These are phyloP conservation scores for Chymomyza costata DNA, from an alignment of 1,140 invertebrate genomes.

Conservation along the genomic window DNA sequence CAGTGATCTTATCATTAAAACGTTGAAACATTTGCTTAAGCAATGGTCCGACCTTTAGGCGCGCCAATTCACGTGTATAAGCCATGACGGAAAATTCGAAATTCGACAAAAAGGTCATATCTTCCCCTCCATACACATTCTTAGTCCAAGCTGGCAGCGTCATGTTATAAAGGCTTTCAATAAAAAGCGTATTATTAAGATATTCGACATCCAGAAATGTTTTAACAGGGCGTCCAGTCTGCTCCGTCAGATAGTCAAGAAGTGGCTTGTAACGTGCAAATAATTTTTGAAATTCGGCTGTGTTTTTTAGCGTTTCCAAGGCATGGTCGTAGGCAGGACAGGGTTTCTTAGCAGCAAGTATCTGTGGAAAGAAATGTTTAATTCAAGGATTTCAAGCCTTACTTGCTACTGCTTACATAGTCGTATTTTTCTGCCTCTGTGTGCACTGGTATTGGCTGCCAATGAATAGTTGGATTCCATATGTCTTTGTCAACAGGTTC, in stretches of 20 bases:
- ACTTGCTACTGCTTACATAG: constrained; percentile 76
- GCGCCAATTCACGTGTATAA: constrained; percentile 77
- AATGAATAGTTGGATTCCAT: constrained; percentile 83
- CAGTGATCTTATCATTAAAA: constrained; percentile 76
- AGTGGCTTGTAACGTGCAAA: constrained; percentile 79
- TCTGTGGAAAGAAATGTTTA: constrained; percentile 7
- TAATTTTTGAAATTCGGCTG: constrained; percentile 78
- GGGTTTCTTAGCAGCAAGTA: constrained; percentile 79
- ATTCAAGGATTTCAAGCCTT: background rate
- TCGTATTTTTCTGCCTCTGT: constrained; percentile 83
- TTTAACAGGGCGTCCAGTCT: constrained; percentile 78
- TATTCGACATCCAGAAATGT: constrained; percentile 77
- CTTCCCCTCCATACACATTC: constrained; percentile 75
- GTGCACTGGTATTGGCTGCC: constrained; percentile 95
- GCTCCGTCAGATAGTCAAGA: constrained; percentile 80
- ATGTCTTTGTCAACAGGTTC: constrained; percentile 79
- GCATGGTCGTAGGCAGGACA: constrained; percentile 82
- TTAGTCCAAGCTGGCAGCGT: constrained; percentile 84
- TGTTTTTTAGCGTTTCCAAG: constrained; percentile 77
- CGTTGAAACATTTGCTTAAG: constrained; percentile 81
- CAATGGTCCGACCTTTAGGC: constrained; percentile 80
- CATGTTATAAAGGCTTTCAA: constrained; percentile 82
- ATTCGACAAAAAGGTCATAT: constrained; percentile 76
- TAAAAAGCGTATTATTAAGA: constrained; percentile 82
- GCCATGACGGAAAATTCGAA: constrained; percentile 77